Base-by-base conservation (phyloP, 2,113 vertebrate species). In the Rattus rattus region DNA sequence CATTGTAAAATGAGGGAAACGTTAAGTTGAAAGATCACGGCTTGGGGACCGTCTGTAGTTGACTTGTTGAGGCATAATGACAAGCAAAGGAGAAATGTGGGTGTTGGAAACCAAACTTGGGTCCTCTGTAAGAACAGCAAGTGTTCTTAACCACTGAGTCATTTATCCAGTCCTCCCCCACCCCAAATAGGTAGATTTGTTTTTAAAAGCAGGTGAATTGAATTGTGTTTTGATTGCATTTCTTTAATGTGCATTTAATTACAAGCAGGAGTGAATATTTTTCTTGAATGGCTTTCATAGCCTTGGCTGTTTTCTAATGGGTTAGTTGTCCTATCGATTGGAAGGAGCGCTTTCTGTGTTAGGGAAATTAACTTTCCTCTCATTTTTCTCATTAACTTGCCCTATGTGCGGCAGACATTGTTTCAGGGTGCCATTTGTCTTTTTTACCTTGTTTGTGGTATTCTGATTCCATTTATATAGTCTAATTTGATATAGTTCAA, bases 201-300 rank as follows among this genome's bases (percentile, higher is more conserved):
- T 76, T 63, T 85, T 54, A 52, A 7, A 65, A 63, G 47, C 65
- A 81, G 67, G 26, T 36, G n/a, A 70, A n/a, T 36, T 39, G 33
- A 63, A n/a, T 39, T 90, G 87, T 65, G 28, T 80, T 92, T 85
- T 72, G 88, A 65, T 90, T 93, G 87, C 91, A 28, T 77, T 88
- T 96, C 92, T 88, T 94, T 92, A 95, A 79, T 86, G n/a, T 43
- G 67, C 87, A 65, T 90, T 95, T 96, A 73, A 93, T 93, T 88
- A 88, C 59, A 67, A 87, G 69, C 36, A 39, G 83, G 39, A 93
- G 10, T 28, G 77, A 86, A 26, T 65, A 5, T 93, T 85, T 84
- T 81, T 72, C 43, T 2, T 16, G 77, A 86, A n/a, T 3, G 5
- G 16, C 87, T 54, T 59, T 83, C 92, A 7, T 56, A 10, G 22